A percentile compares a stretch with the other conserved stretches of the same genome.
Evolutionary conservation across 2,888 invertebrate species (phyloP).

Genomic region (Pollenia angustigena): DNA sequence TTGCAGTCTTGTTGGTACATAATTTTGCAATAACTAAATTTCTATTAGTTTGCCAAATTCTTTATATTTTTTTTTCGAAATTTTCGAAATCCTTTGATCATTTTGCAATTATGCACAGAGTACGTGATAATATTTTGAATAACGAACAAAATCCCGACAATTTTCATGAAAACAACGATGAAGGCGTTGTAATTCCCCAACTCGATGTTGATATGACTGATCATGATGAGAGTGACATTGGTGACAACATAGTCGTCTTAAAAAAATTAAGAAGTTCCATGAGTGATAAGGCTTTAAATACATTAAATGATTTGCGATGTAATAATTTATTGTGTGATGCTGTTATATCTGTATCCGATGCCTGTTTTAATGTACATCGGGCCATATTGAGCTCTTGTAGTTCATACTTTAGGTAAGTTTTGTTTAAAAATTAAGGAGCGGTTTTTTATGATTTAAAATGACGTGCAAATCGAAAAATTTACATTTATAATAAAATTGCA

Average conservation of each 20-base stretch:
- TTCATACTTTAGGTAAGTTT: constrained; percentile 92
- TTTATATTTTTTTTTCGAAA: constrained; percentile 52
- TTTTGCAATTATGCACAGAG: constrained; percentile 61
- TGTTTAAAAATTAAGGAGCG: not conserved
- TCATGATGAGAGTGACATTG: constrained; percentile 71
- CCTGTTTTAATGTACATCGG: constrained; percentile 93
- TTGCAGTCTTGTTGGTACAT: not conserved
- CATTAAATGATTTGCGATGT: constrained; percentile 92
- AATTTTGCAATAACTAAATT: constrained; percentile 31
- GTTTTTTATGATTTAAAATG: no score
- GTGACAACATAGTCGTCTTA: constrained; percentile 55
- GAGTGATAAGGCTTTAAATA: constrained; percentile 93
- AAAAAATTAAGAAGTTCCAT: constrained; percentile 85
- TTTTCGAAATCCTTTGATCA: constrained; percentile 30
- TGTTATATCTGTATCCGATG: constrained; percentile 91
- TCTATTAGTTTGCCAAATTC: constrained; percentile 41
- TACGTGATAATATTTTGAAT: constrained; percentile 64
- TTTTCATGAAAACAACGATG: constrained; percentile 76
- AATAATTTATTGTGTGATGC: constrained; percentile 95
- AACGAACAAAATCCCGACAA: constrained; percentile 72
- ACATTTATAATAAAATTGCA: no score
- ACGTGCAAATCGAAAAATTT: no score
- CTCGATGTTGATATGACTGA: constrained; percentile 67
- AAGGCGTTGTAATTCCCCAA: constrained; percentile 73
- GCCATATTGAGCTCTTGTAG: constrained; percentile 95